Conservation (phyloP, 2,888 invertebrate species). For the Entomobrya multifasciata region DNA sequence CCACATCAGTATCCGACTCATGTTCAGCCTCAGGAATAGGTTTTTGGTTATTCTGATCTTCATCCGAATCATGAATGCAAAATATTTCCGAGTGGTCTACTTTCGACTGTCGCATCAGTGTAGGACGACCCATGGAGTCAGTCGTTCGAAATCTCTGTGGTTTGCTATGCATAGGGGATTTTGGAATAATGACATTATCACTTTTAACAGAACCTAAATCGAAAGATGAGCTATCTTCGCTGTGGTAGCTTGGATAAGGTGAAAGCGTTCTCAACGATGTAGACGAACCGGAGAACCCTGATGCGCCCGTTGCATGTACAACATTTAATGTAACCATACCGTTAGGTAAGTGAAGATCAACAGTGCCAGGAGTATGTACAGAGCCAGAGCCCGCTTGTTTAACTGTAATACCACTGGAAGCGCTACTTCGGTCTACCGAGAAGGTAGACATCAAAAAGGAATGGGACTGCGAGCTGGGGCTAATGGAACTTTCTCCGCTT, state of each 20-base stretch:
- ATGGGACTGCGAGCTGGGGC: constrained; percentile 66
- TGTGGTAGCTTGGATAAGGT: constrained; percentile 73
- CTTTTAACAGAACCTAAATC: constrained; percentile 73
- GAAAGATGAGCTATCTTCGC: constrained; percentile 74
- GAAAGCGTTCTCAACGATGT: constrained; percentile 72
- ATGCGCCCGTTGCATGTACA: constrained; percentile 59
- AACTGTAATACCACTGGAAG: constrained; percentile 62
- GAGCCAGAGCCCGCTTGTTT: constrained; percentile 39
- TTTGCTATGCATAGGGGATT: constrained; percentile 69
- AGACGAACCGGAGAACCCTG: constrained; percentile 66
- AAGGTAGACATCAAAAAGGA: constrained; percentile 67
- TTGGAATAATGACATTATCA: constrained; percentile 68
- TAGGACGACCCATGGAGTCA: constrained; percentile 74
- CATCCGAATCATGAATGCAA: constrained; percentile 75
- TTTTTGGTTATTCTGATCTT: constrained; percentile 71
- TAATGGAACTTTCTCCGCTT: constrained; percentile 60
- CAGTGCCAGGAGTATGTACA: constrained; percentile 62
- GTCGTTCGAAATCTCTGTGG: constrained; percentile 58
- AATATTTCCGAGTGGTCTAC: constrained; percentile 77
- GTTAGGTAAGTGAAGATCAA: constrained; percentile 87
- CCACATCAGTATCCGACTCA: constrained; percentile 56
- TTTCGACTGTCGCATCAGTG: constrained; percentile 77
- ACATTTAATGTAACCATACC: constrained; percentile 84
- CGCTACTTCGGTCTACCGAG: constrained; percentile 65
- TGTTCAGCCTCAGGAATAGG: constrained; percentile 66